These are phyloP conservation scores for Seriola quinqueradiata DNA, from an alignment of 2,113 vertebrate genomes.

Conservation along the genomic window DNA sequence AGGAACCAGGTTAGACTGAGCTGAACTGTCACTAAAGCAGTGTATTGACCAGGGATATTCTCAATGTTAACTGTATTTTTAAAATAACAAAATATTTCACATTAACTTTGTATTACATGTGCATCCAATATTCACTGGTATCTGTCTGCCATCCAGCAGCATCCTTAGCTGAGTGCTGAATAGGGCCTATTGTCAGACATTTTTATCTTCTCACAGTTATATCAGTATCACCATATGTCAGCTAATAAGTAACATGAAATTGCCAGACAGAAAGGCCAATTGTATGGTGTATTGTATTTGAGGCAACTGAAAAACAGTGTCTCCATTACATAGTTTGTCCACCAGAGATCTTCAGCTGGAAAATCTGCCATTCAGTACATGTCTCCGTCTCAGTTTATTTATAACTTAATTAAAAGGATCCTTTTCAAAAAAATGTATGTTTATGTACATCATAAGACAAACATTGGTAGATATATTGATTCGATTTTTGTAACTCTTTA, in stretches of 20 bases:
- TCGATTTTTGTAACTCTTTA: too few relatives aligned
- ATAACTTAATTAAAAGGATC: too few relatives aligned
- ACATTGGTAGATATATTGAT: too few relatives aligned
- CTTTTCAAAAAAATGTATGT: too few relatives aligned
- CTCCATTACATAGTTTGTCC: too few relatives aligned
- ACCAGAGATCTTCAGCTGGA: too few relatives aligned
- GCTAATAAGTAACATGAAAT: background rate
- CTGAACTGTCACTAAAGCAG: background rate
- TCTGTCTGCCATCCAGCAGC: background rate
- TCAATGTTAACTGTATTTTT: background rate
- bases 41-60: background rate
- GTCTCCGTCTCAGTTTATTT: too few relatives aligned
- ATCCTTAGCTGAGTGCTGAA: background rate
- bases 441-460: too few relatives aligned
- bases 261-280: background rate
- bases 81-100: background rate
- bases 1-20: constrained; percentile 80
- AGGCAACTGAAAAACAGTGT: too few relatives aligned
- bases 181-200: background rate
- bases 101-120: background rate
- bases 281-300: too few relatives aligned
- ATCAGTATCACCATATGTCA: background rate
- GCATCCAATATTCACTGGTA: background rate
- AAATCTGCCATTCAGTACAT: too few relatives aligned
- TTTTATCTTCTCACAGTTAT: background rate